These are phyloP conservation scores for Onychomys leucogaster DNA, from an alignment of 2,797 vertebrate species.

Conservation along the genomic window DNA sequence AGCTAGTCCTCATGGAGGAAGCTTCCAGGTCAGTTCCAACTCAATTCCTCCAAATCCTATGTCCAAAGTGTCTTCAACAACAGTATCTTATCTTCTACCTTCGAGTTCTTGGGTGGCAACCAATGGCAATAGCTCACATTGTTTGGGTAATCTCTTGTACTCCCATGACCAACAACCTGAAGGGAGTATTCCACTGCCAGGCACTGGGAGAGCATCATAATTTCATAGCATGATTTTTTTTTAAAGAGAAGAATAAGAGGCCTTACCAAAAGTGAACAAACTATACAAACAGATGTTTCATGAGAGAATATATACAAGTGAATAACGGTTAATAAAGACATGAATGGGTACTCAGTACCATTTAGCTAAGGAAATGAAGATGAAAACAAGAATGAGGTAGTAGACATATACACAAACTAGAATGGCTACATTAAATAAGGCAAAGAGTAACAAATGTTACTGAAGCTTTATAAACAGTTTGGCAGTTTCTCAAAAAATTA, in stretches of 20 bases:
- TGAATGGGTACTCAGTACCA: slow-evolving; percentile 31
- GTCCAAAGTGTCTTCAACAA: neutral
- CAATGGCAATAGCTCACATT: neutral
- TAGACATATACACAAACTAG: neutral
- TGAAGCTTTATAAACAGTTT: slow-evolving; percentile 9
- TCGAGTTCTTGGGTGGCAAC: neutral
- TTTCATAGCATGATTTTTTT: neutral
- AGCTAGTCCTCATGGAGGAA: neutral
- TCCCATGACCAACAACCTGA: neutral
- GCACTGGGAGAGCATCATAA: neutral
- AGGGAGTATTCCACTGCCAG: neutral
- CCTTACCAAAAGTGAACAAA: neutral
- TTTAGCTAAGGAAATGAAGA: slow-evolving; percentile 22
- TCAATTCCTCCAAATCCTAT: neutral
- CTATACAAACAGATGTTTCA: neutral
- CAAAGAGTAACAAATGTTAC: slow-evolving; percentile 5
- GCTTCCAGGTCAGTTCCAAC: neutral
- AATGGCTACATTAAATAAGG: slow-evolving; percentile 9
- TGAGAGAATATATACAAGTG: slow-evolving; percentile 26
- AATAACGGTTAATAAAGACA: slow-evolving; percentile 16
- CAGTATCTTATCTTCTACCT: neutral
- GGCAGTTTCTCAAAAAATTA: slow-evolving; percentile 50
- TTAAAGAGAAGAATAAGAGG: neutral
- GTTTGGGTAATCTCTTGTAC: neutral
- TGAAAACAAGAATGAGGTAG: slow-evolving; percentile 19